phyloP scores from a whole-genome alignment of 2,113 vertebrate species.

The Aldabrachelys gigantea region DNA sequence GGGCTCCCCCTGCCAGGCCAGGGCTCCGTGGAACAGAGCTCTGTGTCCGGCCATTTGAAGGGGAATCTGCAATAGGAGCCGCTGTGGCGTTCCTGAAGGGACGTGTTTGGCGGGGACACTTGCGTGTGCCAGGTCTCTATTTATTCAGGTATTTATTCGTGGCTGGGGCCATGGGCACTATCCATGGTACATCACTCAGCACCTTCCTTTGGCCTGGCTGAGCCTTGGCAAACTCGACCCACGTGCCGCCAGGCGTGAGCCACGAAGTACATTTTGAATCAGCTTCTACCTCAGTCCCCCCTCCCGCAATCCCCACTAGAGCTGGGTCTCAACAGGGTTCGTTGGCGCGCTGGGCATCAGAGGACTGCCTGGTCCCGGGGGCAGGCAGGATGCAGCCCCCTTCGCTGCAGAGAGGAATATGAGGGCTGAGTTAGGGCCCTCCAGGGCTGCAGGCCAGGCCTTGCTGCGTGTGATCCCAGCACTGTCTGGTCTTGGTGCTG shows the following conservation, averaged over 20 bases:
- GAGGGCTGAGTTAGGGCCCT: neutral
- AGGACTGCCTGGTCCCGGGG: neutral
- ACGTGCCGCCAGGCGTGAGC: neutral
- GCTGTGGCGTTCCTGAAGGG: neutral
- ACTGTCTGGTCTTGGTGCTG: neutral
- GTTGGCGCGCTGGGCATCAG: neutral
- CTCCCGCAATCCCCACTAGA: neutral
- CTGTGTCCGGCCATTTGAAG: too few species aligned
- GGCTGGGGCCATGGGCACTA: neutral
- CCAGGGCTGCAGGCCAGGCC: neutral
- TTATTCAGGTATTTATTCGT: constrained; percentile 28
- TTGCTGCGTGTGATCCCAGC: neutral
- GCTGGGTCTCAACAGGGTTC: neutral
- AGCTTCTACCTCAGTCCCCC: constrained; percentile 38
- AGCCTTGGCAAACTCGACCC: neutral
- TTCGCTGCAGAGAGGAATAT: neutral
- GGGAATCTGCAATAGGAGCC: neutral
- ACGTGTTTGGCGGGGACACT: neutral
- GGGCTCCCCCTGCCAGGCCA: accelerated
- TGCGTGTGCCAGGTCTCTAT: neutral
- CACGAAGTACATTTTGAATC: neutral
- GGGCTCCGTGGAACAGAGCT: accelerated
- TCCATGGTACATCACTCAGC: accelerated
- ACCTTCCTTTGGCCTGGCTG: neutral
- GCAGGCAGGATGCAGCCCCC: neutral